Percentiles rank a stretch among this genome's conserved stretches.
Evolutionary conservation across 2,888 invertebrate genomes (phyloP).

Genomic region (Thymelicus sylvestris): DNA sequence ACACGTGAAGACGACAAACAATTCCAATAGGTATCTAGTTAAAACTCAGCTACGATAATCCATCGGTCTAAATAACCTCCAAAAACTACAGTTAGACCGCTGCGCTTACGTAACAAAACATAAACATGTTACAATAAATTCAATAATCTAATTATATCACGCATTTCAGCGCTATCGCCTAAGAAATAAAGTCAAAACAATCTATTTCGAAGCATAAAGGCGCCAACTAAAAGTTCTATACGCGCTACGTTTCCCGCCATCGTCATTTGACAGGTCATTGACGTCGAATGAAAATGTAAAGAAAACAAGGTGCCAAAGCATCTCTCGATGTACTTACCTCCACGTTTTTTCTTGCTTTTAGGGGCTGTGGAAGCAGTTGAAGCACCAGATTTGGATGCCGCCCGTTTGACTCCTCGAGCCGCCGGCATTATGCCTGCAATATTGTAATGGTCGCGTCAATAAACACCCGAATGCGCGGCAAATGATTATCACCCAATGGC

Average conservation of each 20-base stretch:
- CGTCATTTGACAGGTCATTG: conserved; percentile 82
- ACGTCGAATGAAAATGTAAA: conserved; percentile 75
- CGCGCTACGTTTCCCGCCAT: conserved; percentile 79
- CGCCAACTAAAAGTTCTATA: conserved; percentile 45
- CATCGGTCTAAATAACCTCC: conserved; percentile 53
- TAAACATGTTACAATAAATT: conserved; percentile 37
- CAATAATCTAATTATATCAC: conserved; percentile 37
- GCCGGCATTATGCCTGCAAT: conserved; percentile 83
- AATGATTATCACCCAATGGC: conserved; percentile 58
- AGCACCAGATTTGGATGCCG: conserved; percentile 74
- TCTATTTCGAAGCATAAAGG: conserved; percentile 45
- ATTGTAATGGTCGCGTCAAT: conserved; percentile 78
- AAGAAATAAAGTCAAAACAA: conserved; percentile 39
- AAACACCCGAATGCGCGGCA: conserved; percentile 72
- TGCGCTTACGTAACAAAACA: conserved; percentile 54
- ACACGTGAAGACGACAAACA: conserved; percentile 41
- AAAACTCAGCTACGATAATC: conserved; percentile 44
- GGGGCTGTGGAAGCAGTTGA: conserved; percentile 65
- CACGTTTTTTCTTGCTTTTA: conserved; percentile 82
- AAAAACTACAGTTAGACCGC: conserved; percentile 48
- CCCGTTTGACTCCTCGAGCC: conserved; percentile 79
- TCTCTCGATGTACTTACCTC: conserved; percentile 64
- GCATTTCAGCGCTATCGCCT: conserved; percentile 40
- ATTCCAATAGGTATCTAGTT: background rate
- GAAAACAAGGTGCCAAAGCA: conserved; percentile 74